Base-by-base conservation (phyloP, 2,113 vertebrate species). In the Falco punctatus region DNA sequence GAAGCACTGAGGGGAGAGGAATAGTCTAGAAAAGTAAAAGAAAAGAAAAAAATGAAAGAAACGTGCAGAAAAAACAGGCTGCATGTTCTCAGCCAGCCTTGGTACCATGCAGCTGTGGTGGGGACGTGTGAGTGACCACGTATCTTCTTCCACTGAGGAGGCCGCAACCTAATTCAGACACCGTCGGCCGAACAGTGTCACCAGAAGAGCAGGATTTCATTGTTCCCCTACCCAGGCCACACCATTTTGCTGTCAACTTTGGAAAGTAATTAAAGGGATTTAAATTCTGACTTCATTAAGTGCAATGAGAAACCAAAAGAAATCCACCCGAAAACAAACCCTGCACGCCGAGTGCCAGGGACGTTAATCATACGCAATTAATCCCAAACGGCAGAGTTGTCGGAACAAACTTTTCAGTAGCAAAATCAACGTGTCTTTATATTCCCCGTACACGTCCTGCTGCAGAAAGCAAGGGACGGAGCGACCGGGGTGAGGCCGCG, bases 71-170 rank as follows among this genome's bases (percentile, higher is more conserved):
- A 44, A 33, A 35, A 33, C 28, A 35, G 23, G 11, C 69, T 40
- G 28, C 23, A 8, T 0, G 3, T 16, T 40, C 28, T 23, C 54
- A 70, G 42, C 33, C 46, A 46, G 24, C 13, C 26, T 38, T 10
- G 54, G 57, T 49, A 75, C 32, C 2, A 1, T 6, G 28, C 4
- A 3, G 51, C 12, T 13, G 70, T 0, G 0, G 30, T 0, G 0
- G 26, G 48, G 57, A 52, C 81, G 9, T 32, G 44, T 67, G 23
- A 4, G 32, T 5, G 40, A 42, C 33, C 13, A 9, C 27, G 38
- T 38, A n/a, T 69, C 10, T 35, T 4, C 18, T 35, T 10, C 61
- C 2, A 2, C 46, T 32, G 55, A 0, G 1, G 14, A 27, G 46
- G 49, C 2, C 2, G 26, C 46, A 66, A 9, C 14, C 3, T 12